A percentile compares a stretch with the other conserved stretches of the same genome.
Conservation (phyloP, 2,797 vertebrate species). For the Fundulus diaphanus region DNA sequence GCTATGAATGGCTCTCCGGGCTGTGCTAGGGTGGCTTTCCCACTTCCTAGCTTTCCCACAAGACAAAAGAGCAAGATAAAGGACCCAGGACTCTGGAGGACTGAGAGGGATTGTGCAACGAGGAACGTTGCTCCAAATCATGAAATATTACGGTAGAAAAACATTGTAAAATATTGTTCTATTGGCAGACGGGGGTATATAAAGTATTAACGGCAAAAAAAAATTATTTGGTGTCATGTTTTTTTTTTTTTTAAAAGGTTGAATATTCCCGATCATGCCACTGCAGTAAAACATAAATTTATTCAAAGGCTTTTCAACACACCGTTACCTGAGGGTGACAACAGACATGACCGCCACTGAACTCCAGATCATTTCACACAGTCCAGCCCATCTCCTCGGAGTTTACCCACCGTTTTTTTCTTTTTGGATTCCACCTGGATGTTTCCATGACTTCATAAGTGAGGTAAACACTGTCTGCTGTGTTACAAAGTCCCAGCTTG, state of each 20-base stretch:
- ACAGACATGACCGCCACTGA: neutral
- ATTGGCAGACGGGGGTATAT: neutral
- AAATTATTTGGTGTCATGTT: neutral
- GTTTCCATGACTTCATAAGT: conserved; percentile 10
- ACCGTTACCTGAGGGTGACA: neutral
- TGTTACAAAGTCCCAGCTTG: conserved; percentile 9
- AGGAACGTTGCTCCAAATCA: neutral
- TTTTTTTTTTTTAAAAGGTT: too few species aligned
- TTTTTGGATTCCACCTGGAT: conserved; percentile 9
- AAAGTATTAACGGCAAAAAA: neutral
- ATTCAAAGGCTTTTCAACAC: neutral
- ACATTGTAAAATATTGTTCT: neutral
- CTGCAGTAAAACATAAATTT: neutral
- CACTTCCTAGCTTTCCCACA: neutral
- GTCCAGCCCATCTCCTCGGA: conserved; percentile 6
- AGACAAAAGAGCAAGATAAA: neutral
- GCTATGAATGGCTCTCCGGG: neutral
- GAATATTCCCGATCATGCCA: neutral
- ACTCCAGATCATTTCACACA: neutral
- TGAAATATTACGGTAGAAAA: neutral
- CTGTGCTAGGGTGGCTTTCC: neutral
- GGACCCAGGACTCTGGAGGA: neutral
- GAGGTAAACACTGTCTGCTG: conserved; percentile 10
- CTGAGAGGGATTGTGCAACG: neutral
- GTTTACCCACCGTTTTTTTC: neutral